These are phyloP conservation scores for Gisinianus flammeolus DNA, from an alignment of 2,888 invertebrate species.

Conservation along the genomic window DNA sequence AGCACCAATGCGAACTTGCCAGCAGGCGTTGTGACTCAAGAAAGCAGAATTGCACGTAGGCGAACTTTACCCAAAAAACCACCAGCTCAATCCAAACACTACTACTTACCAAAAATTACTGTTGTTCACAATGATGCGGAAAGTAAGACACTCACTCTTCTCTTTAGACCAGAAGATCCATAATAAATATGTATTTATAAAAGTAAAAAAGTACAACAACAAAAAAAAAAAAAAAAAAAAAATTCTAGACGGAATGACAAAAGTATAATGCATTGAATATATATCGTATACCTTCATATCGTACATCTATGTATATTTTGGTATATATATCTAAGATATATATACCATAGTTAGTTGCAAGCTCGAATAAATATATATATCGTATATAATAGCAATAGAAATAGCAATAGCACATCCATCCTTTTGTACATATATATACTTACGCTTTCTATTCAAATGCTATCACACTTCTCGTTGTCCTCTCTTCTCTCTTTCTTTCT, in stretches of 20 bases:
- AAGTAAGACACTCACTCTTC: conserved; percentile 53
- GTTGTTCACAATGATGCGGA: conserved; percentile 58
- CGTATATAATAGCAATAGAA: not conserved
- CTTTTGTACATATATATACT: not conserved
- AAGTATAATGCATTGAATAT: not conserved
- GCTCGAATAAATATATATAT: not conserved
- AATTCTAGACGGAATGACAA: not conserved
- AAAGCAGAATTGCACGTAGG: conserved; percentile 59
- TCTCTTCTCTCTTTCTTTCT: not conserved
- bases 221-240: not conserved
- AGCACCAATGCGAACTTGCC: conserved; percentile 52
- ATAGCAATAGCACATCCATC: conserved; percentile 4
- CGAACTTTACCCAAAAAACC: conserved; percentile 59
- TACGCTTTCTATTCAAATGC: conserved; percentile 34
- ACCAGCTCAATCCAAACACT: conserved; percentile 52
- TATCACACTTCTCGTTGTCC: not conserved
- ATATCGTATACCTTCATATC: not conserved
- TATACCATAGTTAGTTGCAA: not conserved
- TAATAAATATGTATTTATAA: not conserved
- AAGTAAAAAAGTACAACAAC: not conserved
- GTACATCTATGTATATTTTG: not conserved
- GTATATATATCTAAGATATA: not conserved
- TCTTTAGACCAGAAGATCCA: not conserved
- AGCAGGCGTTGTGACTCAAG: conserved; percentile 53
- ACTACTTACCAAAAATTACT: conserved; percentile 57